These are phyloP conservation scores for Halcyon badia DNA, from an alignment of 2,797 vertebrate genomes.

Conservation along the genomic window DNA sequence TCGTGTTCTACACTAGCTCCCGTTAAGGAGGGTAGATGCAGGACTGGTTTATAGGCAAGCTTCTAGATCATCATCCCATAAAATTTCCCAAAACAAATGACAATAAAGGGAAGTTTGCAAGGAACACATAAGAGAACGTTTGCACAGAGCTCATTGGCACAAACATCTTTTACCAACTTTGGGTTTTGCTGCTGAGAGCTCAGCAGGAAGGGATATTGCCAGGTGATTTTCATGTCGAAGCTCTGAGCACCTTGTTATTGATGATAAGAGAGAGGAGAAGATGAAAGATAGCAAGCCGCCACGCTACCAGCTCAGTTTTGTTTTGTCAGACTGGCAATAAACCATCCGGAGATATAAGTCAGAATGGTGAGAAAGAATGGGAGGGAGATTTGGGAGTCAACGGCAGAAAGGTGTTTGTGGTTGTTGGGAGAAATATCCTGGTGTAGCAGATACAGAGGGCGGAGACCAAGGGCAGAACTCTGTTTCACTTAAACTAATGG, in stretches of 20 bases:
- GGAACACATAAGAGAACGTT: not conserved
- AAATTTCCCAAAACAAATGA: not conserved
- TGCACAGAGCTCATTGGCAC: not conserved
- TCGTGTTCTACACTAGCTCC: not conserved
- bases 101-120: not conserved
- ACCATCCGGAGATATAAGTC: constrained; percentile 14
- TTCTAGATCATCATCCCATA: not conserved
- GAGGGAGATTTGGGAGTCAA: constrained; percentile 29
- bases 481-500: constrained; percentile 4
- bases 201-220: constrained; percentile 14
- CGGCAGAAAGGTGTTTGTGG: not conserved
- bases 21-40: not conserved
- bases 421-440: constrained; percentile 6
- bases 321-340: constrained; percentile 37
- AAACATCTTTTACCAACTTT: constrained; percentile 47
- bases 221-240: constrained; percentile 37
- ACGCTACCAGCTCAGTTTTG: constrained; percentile 47
- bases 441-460: not conserved
- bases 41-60: not conserved
- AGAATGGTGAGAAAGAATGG: constrained; percentile 52
- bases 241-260: constrained; percentile 27
- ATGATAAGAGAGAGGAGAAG: constrained; percentile 49
- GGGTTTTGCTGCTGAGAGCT: constrained; percentile 45
- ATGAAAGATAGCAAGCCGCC: constrained; percentile 52
- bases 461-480: not conserved